Conservation (phyloP, 2,113 vertebrate species). For the Solea solea region DNA sequence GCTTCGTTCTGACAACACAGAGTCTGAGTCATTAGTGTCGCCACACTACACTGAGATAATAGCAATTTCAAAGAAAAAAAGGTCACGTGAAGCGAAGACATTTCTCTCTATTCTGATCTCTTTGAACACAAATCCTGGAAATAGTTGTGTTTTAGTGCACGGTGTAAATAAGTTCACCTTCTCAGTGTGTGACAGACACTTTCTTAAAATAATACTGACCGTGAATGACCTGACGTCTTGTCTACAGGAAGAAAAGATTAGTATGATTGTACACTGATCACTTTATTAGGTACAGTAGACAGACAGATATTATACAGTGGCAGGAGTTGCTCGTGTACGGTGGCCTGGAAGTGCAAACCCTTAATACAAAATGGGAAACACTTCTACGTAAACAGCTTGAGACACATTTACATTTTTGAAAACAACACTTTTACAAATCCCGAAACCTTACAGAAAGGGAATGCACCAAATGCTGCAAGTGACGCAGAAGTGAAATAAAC, state of each 20-base stretch:
- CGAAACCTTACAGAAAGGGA: no score
- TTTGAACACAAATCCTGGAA: constrained; percentile 12
- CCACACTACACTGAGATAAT: constrained; percentile 35
- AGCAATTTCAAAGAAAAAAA: constrained; percentile 35
- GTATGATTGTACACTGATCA: background rate
- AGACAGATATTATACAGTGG: no score
- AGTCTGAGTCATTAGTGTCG: constrained; percentile 27
- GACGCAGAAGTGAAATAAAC: no score
- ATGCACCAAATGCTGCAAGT: no score
- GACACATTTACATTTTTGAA: no score
- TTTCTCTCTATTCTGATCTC: constrained; percentile 12
- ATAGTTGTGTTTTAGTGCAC: background rate
- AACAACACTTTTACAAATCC: no score
- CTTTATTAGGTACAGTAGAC: no score
- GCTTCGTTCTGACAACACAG: constrained; percentile 50
- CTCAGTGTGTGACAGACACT: background rate
- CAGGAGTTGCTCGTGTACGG: no score
- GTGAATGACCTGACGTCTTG: constrained; percentile 46
- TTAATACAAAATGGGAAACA: no score
- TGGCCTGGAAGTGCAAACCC: no score
- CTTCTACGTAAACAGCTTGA: no score
- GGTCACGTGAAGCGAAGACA: constrained; percentile 20
- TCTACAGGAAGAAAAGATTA: constrained; percentile 42
- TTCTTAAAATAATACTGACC: constrained; percentile 23
- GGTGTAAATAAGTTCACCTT: constrained; percentile 3